These are phyloP conservation scores for Brachystomella parvula DNA, from an alignment of 1,140 invertebrate genomes.

Conservation along the genomic window DNA sequence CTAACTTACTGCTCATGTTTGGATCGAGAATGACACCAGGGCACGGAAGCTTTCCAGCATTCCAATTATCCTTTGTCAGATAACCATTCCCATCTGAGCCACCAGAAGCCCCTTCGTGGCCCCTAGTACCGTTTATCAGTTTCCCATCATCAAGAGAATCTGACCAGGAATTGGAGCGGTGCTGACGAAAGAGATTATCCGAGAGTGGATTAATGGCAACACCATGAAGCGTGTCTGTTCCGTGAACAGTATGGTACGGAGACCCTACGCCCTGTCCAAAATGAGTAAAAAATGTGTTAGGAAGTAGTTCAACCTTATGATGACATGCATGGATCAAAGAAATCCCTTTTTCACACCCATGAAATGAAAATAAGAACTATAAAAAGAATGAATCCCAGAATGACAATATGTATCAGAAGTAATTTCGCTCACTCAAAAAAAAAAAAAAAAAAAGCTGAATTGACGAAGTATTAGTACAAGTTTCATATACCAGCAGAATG, in stretches of 20 bases:
- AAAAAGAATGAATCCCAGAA: too few species aligned
- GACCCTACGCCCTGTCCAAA: constrained; percentile 55
- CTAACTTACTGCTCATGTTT: constrained; percentile 26
- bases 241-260: constrained; percentile 84
- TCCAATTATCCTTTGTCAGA: neutral
- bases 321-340: too few species aligned
- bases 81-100: neutral
- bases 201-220: constrained; percentile 31
- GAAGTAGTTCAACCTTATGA: neutral
- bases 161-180: constrained; percentile 81
- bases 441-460: too few species aligned
- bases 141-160: constrained; percentile 63
- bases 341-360: too few species aligned
- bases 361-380: too few species aligned
- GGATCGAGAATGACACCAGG: constrained; percentile 24
- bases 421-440: too few species aligned
- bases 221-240: constrained; percentile 63
- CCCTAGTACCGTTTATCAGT: constrained; percentile 39
- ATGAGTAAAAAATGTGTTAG: neutral
- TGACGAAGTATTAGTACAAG: too few species aligned
- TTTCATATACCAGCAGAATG: too few species aligned
- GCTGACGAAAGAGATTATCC: constrained; percentile 43
- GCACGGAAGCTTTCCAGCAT: neutral
- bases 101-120: neutral
- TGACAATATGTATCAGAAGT: too few species aligned